Evolutionary conservation across 1,140 invertebrate species (phyloP).

Genomic region (Chymomyza costata): DNA sequence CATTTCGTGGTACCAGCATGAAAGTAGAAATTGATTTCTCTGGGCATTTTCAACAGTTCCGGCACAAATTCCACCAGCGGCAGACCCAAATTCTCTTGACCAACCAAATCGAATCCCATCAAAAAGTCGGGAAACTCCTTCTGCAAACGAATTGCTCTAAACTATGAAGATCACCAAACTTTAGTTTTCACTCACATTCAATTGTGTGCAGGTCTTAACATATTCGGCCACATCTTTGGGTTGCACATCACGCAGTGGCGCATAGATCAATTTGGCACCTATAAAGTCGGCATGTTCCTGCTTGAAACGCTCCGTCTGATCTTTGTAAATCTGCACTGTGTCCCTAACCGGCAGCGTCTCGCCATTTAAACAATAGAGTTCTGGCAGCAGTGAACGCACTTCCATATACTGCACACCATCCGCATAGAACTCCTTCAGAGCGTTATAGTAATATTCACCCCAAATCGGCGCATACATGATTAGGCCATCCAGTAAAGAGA

Average conservation of each 20-base stretch:
- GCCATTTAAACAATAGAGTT: constrained; percentile 81
- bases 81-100: constrained; percentile 81
- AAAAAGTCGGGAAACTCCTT: constrained; percentile 76
- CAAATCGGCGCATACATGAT: constrained; percentile 83
- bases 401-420: constrained; percentile 90
- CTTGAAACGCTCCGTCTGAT: constrained; percentile 77
- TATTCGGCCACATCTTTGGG: constrained; percentile 70
- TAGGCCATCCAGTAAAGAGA: constrained; percentile 79
- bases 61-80: constrained; percentile 79
- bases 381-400: constrained; percentile 77
- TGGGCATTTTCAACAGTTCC: constrained; percentile 76
- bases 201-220: constrained; percentile 57
- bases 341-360: constrained; percentile 76
- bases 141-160: constrained; percentile 11
- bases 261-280: constrained; percentile 83
- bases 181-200: constrained; percentile 50
- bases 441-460: constrained; percentile 82
- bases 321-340: constrained; percentile 78
- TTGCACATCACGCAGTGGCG: constrained; percentile 76
- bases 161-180: no score
- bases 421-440: constrained; percentile 81
- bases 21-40: constrained; percentile 82
- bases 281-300: constrained; percentile 80
- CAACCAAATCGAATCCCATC: constrained; percentile 84
- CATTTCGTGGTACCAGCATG: constrained; percentile 89